Conservation (phyloP, 2,888 invertebrate genomes). For the Aradus depressus region DNA sequence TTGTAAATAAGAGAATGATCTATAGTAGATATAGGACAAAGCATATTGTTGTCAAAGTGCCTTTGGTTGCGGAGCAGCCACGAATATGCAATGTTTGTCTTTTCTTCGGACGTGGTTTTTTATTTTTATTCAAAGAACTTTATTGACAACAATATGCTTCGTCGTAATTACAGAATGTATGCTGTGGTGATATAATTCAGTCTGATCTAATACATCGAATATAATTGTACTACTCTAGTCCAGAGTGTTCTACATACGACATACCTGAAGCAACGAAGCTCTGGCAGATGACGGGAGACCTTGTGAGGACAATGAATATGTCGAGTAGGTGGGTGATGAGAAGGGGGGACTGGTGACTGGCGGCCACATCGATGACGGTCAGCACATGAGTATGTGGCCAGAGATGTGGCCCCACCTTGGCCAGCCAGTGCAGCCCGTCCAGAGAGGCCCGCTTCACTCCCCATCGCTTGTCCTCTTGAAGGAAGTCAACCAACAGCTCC, state of each 20-base stretch:
- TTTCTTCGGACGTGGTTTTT: no score
- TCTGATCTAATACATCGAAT: no score
- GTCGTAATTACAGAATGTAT: no score
- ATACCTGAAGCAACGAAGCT: conserved; percentile 41
- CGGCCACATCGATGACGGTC: conserved; percentile 37
- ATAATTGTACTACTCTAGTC: neutral
- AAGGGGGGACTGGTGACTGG: conserved; percentile 26
- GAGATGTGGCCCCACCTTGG: conserved; percentile 61
- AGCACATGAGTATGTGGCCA: conserved; percentile 55
- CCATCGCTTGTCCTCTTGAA: conserved; percentile 56
- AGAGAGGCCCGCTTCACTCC: conserved; percentile 57
- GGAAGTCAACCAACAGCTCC: conserved; percentile 52
- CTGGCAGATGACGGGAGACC: conserved; percentile 52
- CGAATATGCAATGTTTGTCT: no score
- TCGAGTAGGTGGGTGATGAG: conserved; percentile 35
- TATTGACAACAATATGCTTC: no score
- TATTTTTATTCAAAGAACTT: no score
- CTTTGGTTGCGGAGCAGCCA: no score
- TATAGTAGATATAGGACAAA: no score
- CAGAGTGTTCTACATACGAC: neutral
- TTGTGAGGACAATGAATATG: conserved; percentile 48
- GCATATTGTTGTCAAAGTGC: no score
- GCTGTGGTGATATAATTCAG: no score
- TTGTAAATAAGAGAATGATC: no score
- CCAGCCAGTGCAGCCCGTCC: conserved; percentile 54